Base-by-base conservation (phyloP, 37 sponge, comb jelly and placozoan genomes). In the Eunapius fragilis region DNA sequence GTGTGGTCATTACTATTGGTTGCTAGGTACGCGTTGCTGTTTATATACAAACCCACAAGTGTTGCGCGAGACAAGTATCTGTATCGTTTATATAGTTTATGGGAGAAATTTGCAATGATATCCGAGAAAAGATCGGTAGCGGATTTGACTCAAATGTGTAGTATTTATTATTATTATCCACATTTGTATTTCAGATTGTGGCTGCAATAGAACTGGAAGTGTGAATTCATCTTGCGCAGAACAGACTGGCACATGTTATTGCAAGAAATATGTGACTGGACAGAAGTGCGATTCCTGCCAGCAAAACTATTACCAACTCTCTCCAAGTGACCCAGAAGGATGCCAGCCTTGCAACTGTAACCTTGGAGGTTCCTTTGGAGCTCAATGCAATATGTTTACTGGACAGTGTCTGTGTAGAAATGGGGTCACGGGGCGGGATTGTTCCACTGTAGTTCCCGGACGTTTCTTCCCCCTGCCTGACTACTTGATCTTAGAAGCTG, bases 321-420 rank as follows among this genome's bases (percentile, higher is more conserved):
- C 75, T 28, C 11, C 58, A 0, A 71, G n/a, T 37, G 75, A 77
- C 67, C 25, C 58, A 0, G 34, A 79, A 24, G 90, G 88, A 5
- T 94, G 94, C 36, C 13, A 67, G 34, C 87, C 88, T 1, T 95
- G 96, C 75, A 70, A 92, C 76, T 95, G 96, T 82, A 83, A 90
- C 68, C 70, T 83, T 32, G 83, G 89, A 3, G 93, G 93, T 10
- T 83, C 92, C 12, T 7, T 50, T 0, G 67, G 72, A 69, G 13
- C 30, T 3, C 68, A 72, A 35, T 92, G 93, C 82, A 73, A 88
- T 68, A 47, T 67, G 25, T 25, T 25, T 71, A 76, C 81, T 70
- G 97, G 97, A 25, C 70, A 87, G 68, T 96, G 97, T 80, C 27
- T 28, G 49, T 96, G 97, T 84, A 71, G 86, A 58, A 71, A 83